A percentile compares a stretch with the other conserved stretches of the same genome.
These are phyloP conservation scores for Pseudomugil tenellus DNA, from an alignment of 2,797 vertebrate species.

Conservation along the genomic window DNA sequence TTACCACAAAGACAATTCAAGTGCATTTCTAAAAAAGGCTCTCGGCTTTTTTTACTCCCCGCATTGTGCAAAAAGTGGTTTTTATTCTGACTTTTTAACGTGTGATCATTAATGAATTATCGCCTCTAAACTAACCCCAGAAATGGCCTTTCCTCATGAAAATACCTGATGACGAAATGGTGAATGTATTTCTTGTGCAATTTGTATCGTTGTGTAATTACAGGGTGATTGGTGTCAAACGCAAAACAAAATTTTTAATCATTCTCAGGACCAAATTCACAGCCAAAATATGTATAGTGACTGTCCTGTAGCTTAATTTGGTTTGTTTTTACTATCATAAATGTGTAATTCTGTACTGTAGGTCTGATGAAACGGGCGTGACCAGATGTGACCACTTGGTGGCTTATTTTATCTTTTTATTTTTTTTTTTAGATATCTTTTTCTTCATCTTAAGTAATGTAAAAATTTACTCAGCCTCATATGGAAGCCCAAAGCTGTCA, in stretches of 20 bases:
- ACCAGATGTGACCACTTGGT: constrained; percentile 13
- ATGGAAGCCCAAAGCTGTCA: constrained; percentile 1
- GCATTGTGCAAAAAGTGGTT: constrained; percentile 33
- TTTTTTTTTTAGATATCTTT: no score
- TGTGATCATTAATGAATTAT: constrained; percentile 29
- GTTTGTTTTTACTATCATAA: constrained; percentile 1
- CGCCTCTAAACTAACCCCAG: constrained; percentile 34
- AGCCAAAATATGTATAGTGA: constrained; percentile 58
- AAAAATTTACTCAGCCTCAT: not conserved
- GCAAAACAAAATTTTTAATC: constrained; percentile 44
- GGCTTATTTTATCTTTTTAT: not conserved
- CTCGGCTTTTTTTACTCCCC: constrained; percentile 60
- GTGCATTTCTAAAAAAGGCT: constrained; percentile 34
- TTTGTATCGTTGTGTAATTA: constrained; percentile 43
- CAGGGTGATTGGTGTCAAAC: constrained; percentile 66
- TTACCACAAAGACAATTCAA: constrained; percentile 27
- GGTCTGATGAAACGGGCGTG: constrained; percentile 36
- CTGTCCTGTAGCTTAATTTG: constrained; percentile 48
- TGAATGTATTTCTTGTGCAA: constrained; percentile 60
- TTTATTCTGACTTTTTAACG: constrained; percentile 59
- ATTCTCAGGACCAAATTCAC: constrained; percentile 75
- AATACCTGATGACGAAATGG: constrained; percentile 30
- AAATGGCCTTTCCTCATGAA: constrained; percentile 47
- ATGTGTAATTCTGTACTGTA: constrained; percentile 37
- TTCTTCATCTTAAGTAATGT: not conserved